These are phyloP conservation scores for Synaphobranchus kaupii DNA, from an alignment of 2,797 vertebrate genomes.

Conservation along the genomic window DNA sequence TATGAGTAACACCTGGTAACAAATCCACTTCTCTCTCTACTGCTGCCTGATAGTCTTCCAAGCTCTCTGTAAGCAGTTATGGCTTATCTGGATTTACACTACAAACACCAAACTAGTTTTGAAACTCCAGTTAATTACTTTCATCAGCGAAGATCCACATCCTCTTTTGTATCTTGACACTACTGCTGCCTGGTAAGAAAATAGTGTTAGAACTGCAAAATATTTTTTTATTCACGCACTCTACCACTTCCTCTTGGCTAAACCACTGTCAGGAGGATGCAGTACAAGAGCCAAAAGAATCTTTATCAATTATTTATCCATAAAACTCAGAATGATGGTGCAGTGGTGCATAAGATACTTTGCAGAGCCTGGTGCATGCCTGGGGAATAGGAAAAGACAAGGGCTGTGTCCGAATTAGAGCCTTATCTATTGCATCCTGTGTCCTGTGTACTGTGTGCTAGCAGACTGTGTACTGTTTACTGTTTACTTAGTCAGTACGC, in stretches of 20 bases:
- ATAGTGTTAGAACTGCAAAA: background rate
- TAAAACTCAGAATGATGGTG: background rate
- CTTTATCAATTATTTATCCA: constrained; percentile 2
- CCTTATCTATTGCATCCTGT: too few species aligned
- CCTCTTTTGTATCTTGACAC: background rate
- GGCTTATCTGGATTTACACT: background rate
- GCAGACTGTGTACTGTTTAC: too few species aligned
- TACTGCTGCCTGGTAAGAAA: background rate
- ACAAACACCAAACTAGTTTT: background rate
- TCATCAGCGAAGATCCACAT: background rate
- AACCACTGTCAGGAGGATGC: background rate
- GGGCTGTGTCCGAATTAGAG: too few species aligned
- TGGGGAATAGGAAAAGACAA: background rate
- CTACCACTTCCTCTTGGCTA: background rate
- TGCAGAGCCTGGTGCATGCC: background rate
- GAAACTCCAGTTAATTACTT: background rate
- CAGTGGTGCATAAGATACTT: background rate
- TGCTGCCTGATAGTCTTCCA: background rate
- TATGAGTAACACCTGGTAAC: background rate
- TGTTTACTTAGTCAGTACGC: too few species aligned
- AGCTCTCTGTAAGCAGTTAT: background rate
- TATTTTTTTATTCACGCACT: background rate
- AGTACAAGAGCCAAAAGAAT: background rate
- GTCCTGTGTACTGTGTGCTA: too few species aligned
- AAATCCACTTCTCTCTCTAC: background rate